Conservation (phyloP, 2,888 invertebrate genomes). For the Phaonia tiefii region DNA sequence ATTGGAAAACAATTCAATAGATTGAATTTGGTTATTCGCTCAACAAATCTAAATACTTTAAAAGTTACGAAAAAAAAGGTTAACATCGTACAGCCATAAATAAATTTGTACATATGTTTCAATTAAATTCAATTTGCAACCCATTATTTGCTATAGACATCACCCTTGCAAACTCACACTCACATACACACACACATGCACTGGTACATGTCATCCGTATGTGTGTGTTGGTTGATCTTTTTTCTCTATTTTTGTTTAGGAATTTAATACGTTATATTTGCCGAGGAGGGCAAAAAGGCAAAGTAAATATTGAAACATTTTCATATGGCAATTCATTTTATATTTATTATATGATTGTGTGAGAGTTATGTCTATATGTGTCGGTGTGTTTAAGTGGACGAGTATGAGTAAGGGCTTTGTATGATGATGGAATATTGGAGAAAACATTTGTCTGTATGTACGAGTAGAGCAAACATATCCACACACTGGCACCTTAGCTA, state of each 20-base stretch:
- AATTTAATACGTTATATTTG: slow-evolving; percentile 49
- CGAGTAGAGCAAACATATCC: neutral
- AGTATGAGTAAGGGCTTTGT: too few relatives aligned
- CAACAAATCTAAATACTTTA: slow-evolving; percentile 7
- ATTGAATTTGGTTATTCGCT: slow-evolving; percentile 8
- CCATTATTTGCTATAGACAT: slow-evolving; percentile 25
- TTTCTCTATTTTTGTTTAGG: slow-evolving; percentile 38
- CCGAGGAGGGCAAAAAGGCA: slow-evolving; percentile 41
- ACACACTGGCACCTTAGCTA: neutral
- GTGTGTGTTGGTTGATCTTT: neutral
- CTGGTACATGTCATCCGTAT: neutral
- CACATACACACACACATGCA: neutral
- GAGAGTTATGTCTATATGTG: slow-evolving; percentile 20
- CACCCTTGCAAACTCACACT: too few relatives aligned
- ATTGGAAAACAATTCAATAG: slow-evolving; percentile 48
- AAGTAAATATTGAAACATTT: slow-evolving; percentile 46
- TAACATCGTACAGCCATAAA: neutral
- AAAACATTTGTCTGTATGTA: neutral
- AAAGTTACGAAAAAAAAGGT: slow-evolving; percentile 11
- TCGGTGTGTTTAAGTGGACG: too few relatives aligned
- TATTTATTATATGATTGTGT: slow-evolving; percentile 38
- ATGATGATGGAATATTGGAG: slow-evolving; percentile 1
- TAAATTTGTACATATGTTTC: slow-evolving; percentile 48
- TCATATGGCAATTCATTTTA: slow-evolving; percentile 47
- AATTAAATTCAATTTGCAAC: slow-evolving; percentile 56